Conservation (phyloP, 2,113 vertebrate species). For the Marmota flaviventris region DNA sequence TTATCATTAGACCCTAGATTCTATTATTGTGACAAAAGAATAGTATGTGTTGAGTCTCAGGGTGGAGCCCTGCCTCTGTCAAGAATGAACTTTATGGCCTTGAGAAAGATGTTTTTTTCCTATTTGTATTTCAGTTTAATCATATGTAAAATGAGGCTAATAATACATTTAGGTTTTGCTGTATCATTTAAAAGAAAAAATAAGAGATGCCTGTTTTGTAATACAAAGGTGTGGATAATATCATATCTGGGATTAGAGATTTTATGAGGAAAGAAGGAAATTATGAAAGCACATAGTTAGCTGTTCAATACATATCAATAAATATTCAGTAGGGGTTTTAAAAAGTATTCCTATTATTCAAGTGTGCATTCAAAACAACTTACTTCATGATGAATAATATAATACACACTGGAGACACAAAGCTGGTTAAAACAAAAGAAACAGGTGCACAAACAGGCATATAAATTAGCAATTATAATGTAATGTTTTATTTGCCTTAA, state of each 20-base stretch:
- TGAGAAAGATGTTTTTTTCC: neutral
- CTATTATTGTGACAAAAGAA: neutral
- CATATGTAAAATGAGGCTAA: slow-evolving; percentile 7
- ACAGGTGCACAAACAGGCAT: neutral
- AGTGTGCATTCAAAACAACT: neutral
- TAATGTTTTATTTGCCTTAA: neutral
- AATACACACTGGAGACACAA: neutral
- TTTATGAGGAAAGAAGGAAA: neutral
- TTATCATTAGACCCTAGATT: neutral
- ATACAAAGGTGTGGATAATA: neutral
- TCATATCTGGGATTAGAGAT: neutral
- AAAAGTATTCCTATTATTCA: neutral
- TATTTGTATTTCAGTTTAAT: neutral
- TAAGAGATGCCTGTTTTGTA: neutral
- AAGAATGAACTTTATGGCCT: neutral
- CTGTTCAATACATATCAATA: neutral
- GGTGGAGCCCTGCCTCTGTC: neutral
- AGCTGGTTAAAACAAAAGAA: slow-evolving; percentile 16
- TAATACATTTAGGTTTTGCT: neutral
- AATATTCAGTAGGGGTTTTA: neutral
- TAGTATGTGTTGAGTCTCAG: neutral
- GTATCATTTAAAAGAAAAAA: neutral
- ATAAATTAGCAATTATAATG: neutral
- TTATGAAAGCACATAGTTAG: neutral
- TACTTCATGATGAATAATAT: neutral